Evolutionary conservation across 2,888 invertebrate species (phyloP).

Genomic region (Masnerella sp.): DNA sequence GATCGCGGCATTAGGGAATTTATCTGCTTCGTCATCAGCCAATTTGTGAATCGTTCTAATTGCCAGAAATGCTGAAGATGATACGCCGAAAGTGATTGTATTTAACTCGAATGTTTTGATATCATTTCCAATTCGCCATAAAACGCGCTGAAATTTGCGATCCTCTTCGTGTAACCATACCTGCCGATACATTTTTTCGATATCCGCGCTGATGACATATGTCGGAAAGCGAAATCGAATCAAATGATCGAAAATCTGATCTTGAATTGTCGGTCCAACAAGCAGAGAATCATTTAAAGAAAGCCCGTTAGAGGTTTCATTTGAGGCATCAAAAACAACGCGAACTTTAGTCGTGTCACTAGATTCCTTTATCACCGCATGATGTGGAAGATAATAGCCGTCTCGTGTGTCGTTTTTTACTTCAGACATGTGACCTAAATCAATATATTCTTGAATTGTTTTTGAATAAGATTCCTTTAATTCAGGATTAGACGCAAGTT

Average conservation of each 20-base stretch:
- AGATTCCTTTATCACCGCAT: conserved; percentile 15
- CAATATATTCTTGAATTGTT: conserved; percentile 13
- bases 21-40: neutral
- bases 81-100: neutral
- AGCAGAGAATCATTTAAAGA: conserved; percentile 2
- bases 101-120: neutral
- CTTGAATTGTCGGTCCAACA: neutral
- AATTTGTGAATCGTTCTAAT: neutral
- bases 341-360: neutral
- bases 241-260: neutral
- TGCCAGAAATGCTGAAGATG: neutral
- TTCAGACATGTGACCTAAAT: conserved; percentile 12
- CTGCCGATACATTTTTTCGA: conserved; percentile 15
- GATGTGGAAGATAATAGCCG: conserved; percentile 22
- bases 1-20: neutral
- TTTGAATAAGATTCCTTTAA: conserved; percentile 1
- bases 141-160: conserved; percentile 1
- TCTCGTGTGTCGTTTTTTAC: neutral
- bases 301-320: neutral
- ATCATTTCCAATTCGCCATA: neutral
- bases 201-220: neutral
- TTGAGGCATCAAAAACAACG: conserved; percentile 1
- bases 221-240: conserved; percentile 3
- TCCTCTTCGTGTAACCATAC: neutral
- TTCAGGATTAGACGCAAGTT: neutral